Base-by-base conservation (phyloP, 1,140 invertebrate genomes). In the Schlechtendalia chinensis region DNA sequence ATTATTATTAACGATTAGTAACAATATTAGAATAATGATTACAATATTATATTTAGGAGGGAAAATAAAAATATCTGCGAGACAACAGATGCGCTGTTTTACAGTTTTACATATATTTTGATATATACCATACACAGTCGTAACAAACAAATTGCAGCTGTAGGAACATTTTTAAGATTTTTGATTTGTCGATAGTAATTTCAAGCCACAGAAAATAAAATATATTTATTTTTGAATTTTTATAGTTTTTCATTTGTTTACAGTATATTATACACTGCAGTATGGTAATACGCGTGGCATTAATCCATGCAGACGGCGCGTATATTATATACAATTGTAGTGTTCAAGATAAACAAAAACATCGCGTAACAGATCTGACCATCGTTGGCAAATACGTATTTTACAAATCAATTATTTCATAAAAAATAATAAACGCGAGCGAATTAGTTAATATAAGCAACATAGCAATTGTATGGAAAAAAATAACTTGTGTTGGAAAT, bases 31-130 rank as follows among this genome's bases (percentile, higher is more conserved):
- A 69, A 69, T 24, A 67, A n/a, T 12, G 45, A 32, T 22, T 67
- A 67, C 32, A 24, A 45, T 14, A 69, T 69, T 39, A 11, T 32
- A 12, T 50, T 1, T 50, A 32, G 12, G 22, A 50, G 47, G 5
- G 47, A 24, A 69, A 69, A 39, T 32, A 29, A 59, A 77, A 59
- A 77, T 59, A 59, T 59, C 24, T 14, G n/a, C 32, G 14, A 59
- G 24, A 59, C 32, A 59, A 54, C 72, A 77, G 72, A 59, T 77
- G 72, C 72, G 19, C n/a, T 59, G 19, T 58, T 75, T 11, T n/a
- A 32, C 10, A n/a, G 12, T 50, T 12, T 6, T 8, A 50, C 47
- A 50, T 50, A 50, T 50, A 50, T 1, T 50, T 54, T 69, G 65
- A 69, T 47, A 69, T 50, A 69, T 17, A 69, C 65, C 63, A 67